These are phyloP conservation scores for Mylabris sibirica DNA, from an alignment of 2,888 invertebrate species.

Conservation along the genomic window DNA sequence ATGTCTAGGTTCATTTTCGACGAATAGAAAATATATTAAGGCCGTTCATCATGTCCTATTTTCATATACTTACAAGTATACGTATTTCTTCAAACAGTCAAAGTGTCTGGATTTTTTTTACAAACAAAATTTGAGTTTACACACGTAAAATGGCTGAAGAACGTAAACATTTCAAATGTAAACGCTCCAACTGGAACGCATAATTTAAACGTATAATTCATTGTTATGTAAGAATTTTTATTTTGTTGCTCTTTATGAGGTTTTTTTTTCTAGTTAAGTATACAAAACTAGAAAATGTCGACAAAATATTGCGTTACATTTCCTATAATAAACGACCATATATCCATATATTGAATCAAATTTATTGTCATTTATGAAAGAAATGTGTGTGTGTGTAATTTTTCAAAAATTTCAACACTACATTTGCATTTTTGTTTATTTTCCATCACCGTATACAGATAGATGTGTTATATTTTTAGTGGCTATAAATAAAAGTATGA, in stretches of 20 bases:
- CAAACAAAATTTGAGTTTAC: constrained; percentile 53
- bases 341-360: background rate
- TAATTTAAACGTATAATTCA: constrained; percentile 47
- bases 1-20: constrained; percentile 19
- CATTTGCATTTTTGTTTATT: background rate
- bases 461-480: background rate
- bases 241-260: constrained; percentile 9
- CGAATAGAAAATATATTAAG: constrained; percentile 21
- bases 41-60: constrained; percentile 30
- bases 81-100: constrained; percentile 26
- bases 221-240: constrained; percentile 49
- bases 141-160: constrained; percentile 48
- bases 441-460: background rate
- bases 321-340: background rate
- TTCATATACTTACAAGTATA: constrained; percentile 27
- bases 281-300: background rate
- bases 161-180: constrained; percentile 52
- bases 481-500: background rate
- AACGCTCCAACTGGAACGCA: constrained; percentile 46
- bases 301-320: background rate
- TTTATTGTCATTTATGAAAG: background rate
- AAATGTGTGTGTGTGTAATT: background rate
- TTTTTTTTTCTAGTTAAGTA: background rate
- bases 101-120: constrained; percentile 46
- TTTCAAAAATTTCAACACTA: background rate